These are phyloP conservation scores for Arenaria interpres DNA, from an alignment of 2,113 vertebrate species.

Conservation along the genomic window DNA sequence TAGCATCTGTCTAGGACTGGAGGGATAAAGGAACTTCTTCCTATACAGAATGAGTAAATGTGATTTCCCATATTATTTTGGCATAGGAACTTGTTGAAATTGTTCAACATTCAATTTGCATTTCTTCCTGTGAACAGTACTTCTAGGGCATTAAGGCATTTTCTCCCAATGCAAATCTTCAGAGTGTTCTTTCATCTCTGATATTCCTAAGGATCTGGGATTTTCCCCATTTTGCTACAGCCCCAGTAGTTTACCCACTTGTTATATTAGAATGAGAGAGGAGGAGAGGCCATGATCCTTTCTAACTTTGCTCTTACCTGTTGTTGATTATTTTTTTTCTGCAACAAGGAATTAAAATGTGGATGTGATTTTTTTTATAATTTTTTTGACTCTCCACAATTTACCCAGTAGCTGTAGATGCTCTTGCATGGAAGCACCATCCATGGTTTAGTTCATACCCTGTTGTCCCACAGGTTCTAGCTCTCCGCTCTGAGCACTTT, in stretches of 20 bases:
- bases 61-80: neutral
- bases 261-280: neutral
- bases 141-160: neutral
- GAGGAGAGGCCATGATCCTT: neutral
- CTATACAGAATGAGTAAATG: neutral
- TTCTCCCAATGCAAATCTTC: neutral
- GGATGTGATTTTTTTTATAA: neutral
- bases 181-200: neutral
- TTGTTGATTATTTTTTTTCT: neutral
- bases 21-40: neutral
- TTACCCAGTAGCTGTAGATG: neutral
- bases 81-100: neutral
- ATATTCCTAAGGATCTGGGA: neutral
- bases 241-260: neutral
- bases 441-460: neutral
- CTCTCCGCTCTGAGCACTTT: neutral
- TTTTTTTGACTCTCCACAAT: neutral
- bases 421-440: neutral
- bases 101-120: neutral
- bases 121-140: neutral
- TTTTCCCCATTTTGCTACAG: neutral
- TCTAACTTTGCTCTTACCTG: neutral
- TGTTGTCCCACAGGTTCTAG: neutral
- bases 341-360: neutral
- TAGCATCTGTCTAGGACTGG: neutral